Conservation (phyloP, 2,888 invertebrate genomes). For the Chaetoderma sp. region DNA sequence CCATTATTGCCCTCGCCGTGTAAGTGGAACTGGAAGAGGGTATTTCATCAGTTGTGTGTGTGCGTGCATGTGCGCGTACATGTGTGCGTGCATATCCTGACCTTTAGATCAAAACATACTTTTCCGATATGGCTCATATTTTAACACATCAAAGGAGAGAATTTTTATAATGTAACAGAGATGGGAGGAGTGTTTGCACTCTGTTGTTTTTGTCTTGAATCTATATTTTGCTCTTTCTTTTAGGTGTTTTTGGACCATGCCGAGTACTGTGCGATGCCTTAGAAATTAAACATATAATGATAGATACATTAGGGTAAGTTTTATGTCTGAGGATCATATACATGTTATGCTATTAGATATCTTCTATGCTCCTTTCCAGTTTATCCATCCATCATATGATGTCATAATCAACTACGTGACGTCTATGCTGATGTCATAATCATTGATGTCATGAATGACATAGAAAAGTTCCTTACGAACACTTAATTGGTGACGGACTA, state of each 20-base stretch:
- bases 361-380: too few relatives aligned
- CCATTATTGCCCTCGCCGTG: constrained; percentile 1
- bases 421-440: too few relatives aligned
- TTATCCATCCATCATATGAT: too few relatives aligned
- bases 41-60: background rate
- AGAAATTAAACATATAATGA: constrained; percentile 92
- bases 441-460: too few relatives aligned
- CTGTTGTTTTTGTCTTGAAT: background rate
- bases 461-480: too few relatives aligned
- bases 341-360: too few relatives aligned
- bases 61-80: background rate
- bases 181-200: too few relatives aligned
- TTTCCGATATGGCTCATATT: background rate
- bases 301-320: constrained; percentile 90
- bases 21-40: background rate
- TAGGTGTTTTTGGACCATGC: constrained; percentile 81
- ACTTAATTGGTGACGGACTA: too few relatives aligned
- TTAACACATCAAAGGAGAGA: too few relatives aligned
- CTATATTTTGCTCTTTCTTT: constrained; percentile 9
- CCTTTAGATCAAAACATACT: background rate
- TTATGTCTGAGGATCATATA: too few relatives aligned
- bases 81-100: background rate
- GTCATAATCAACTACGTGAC: too few relatives aligned
- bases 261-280: constrained; percentile 81
- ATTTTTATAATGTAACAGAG: too few relatives aligned